Base-by-base conservation (phyloP, 2,113 vertebrate genomes). In the Merops nubicus region DNA sequence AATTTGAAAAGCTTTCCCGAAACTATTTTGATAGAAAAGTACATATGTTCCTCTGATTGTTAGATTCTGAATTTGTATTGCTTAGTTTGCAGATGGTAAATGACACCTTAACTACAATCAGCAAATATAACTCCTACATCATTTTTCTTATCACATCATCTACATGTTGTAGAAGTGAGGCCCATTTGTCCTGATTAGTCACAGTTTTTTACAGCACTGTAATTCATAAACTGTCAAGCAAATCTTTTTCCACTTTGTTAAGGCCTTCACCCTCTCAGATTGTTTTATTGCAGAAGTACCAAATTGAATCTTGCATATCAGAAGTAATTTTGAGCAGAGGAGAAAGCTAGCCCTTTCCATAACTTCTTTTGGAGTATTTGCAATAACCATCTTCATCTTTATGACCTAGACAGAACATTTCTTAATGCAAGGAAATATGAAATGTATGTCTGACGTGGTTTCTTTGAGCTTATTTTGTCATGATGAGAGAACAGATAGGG, bases 161-260 rank as follows among this genome's bases (percentile, higher is more conserved):
- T 85, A 60, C 36, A 5, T 88, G 47, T 77, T 94, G 43, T 88
- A 93, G 53, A 81, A 78, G 26, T 68, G 36, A 88, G 59, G n/a
- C 33, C 56, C 86, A 96, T 98, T 98, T 98, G 94, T 98, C 93
- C 91, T 97, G 88, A 97, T 98, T 98, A 97, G 65, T 91, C 82
- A 80, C 43, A 94, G 85, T 77, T 91, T 89, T 95, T 96, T 89
- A 96, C 97, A 91, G 47, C 12, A 82, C 22, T 78, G 19, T 96
- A 96, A 97, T 96, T 98, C 94, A 91, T 94, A 95, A 97, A 73
- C 56, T 80, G 50, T 83, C 94, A 96, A 88, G 48, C 5, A 85
- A 95, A 94, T 83, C 4, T 80, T 94, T 96, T 95, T 81, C 36
- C 26, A 93, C 31, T 93, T 92, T 96, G 40, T 91, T 77, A 82